These are phyloP conservation scores for Carcina quercana DNA, from an alignment of 2,888 invertebrate species.

Conservation along the genomic window DNA sequence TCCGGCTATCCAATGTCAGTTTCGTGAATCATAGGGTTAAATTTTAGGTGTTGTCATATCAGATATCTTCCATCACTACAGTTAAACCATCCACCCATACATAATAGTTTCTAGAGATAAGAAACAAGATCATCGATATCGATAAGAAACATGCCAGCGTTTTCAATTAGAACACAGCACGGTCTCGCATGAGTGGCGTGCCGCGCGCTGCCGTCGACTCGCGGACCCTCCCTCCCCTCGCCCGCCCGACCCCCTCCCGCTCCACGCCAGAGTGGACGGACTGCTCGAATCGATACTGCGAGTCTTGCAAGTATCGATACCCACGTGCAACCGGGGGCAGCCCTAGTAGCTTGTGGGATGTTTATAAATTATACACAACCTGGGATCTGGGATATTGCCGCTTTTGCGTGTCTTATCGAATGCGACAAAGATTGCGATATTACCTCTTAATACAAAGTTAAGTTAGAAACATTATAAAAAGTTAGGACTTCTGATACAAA, in stretches of 20 bases:
- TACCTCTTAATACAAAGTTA: no score
- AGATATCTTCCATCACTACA: no score
- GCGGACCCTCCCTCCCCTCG: conserved; percentile 28
- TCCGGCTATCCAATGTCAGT: no score
- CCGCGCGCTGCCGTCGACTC: conserved; percentile 43
- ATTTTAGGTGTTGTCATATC: no score
- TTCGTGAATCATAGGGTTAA: no score
- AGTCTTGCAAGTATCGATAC: conserved; percentile 47
- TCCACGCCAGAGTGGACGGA: conserved; percentile 23
- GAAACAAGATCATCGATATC: no score
- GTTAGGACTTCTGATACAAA: no score
- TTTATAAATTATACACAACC: neutral
- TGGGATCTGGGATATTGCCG: conserved; percentile 1
- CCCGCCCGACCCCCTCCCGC: conserved; percentile 14
- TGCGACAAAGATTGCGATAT: no score
- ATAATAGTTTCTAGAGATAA: no score
- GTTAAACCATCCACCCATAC: no score
- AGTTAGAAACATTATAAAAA: no score
- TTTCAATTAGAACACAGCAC: conserved; percentile 64
- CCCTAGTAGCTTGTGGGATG: conserved; percentile 28
- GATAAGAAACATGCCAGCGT: conserved; percentile 35
- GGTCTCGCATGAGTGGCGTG: conserved; percentile 64
- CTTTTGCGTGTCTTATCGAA: no score
- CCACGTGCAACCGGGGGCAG: conserved; percentile 27
- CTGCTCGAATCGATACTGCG: conserved; percentile 52